Evolutionary conservation across 2,888 invertebrate species (phyloP).

Genomic region (Drosophila ezoana): DNA sequence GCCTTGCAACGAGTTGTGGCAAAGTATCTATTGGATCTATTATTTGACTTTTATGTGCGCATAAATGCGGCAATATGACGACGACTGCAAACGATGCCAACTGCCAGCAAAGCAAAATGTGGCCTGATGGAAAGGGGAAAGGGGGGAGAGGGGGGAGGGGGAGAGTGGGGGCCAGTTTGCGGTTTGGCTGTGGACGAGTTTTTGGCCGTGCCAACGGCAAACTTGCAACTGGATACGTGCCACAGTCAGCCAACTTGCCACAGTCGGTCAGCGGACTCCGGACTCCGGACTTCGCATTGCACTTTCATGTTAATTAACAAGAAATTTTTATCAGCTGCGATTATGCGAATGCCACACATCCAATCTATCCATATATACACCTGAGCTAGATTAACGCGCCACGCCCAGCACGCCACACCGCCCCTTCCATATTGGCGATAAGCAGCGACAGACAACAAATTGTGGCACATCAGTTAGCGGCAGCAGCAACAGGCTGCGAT

Average conservation of each 20-base stretch:
- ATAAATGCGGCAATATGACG: slow-evolving; percentile 81
- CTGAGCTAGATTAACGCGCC: not conserved
- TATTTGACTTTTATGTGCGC: slow-evolving; percentile 82
- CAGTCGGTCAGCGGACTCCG: not conserved
- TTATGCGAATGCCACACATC: slow-evolving; percentile 58
- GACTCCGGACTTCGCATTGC: slow-evolving; percentile 53
- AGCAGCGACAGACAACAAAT: slow-evolving; percentile 68
- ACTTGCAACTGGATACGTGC: slow-evolving; percentile 31
- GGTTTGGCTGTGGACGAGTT: slow-evolving; percentile 46
- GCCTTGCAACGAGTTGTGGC: slow-evolving; percentile 63
- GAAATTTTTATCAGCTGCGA: slow-evolving; percentile 72
- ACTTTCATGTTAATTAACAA: slow-evolving; percentile 77
- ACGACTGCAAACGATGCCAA: slow-evolving; percentile 54
- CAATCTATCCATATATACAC: not conserved
- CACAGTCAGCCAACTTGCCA: slow-evolving; percentile 8
- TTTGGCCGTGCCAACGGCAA: slow-evolving; percentile 25
- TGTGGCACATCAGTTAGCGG: slow-evolving; percentile 55
- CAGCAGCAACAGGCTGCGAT: slow-evolving; percentile 7
- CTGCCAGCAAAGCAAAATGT: slow-evolving; percentile 21
- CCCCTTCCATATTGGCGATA: slow-evolving; percentile 39
- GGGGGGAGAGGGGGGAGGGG: too few relatives aligned
- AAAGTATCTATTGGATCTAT: slow-evolving; percentile 81
- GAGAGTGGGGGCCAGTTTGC: slow-evolving; percentile 40
- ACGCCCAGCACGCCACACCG: not conserved
- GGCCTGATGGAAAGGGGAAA: slow-evolving; percentile 6